A percentile compares a stretch with the other conserved stretches of the same genome.
Evolutionary conservation across 1,140 invertebrate genomes (phyloP).

Genomic region (Latrodectus geometricus): DNA sequence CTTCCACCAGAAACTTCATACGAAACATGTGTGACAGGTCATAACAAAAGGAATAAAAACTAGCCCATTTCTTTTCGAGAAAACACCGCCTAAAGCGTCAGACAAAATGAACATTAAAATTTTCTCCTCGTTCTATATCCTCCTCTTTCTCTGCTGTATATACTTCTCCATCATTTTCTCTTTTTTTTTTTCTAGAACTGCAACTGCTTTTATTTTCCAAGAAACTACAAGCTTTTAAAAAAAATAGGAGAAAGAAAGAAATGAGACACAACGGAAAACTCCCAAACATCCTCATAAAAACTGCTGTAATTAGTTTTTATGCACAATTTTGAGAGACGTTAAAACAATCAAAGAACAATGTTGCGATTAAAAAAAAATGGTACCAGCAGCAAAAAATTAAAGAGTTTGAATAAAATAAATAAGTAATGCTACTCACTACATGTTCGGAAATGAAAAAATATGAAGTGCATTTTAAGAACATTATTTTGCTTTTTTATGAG

Average conservation of each 20-base stretch:
- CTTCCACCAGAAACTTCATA: too few species aligned
- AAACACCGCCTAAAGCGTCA: background rate
- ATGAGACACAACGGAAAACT: background rate
- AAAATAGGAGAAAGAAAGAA: background rate
- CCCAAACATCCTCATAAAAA: background rate
- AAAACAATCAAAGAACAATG: slow-evolving; percentile 8
- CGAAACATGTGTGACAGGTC: background rate
- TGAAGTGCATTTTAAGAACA: background rate
- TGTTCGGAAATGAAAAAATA: background rate
- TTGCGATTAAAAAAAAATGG: background rate
- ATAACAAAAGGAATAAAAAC: background rate
- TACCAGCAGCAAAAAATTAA: background rate
- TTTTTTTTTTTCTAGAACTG: background rate
- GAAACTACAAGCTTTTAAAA: background rate
- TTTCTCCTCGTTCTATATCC: background rate
- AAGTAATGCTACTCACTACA: background rate
- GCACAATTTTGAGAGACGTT: slow-evolving; percentile 11
- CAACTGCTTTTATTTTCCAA: slow-evolving; percentile 2
- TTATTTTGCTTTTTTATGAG: background rate
- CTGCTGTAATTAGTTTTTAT: slow-evolving; percentile 1
- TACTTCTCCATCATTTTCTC: background rate
- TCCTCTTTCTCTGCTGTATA: background rate
- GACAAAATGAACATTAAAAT: slow-evolving; percentile 2
- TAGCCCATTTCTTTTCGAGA: background rate
- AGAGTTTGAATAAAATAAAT: background rate